These are phyloP conservation scores for Protaetia brevitarsis DNA, from an alignment of 1,140 invertebrate genomes.

Conservation along the genomic window DNA sequence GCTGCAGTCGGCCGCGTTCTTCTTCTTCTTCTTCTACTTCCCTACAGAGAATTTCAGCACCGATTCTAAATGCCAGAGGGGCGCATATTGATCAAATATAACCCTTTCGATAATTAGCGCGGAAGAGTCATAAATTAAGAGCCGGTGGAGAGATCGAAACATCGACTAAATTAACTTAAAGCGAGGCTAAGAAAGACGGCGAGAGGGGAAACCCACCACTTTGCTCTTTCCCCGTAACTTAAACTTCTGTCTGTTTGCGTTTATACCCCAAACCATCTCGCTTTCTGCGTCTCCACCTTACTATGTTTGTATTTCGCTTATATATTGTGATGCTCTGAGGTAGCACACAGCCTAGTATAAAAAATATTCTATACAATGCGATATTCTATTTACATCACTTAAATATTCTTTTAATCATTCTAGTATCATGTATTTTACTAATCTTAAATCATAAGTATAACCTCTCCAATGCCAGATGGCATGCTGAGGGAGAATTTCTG, in stretches of 20 bases:
- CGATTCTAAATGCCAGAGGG: neutral
- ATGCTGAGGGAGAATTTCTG: no score
- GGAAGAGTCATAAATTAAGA: slow-evolving; percentile 15
- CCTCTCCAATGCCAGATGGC: no score
- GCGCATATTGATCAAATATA: slow-evolving; percentile 18
- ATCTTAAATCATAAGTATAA: no score
- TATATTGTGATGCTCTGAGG: no score
- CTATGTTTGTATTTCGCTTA: no score
- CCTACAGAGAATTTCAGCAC: neutral
- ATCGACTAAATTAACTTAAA: slow-evolving; percentile 12
- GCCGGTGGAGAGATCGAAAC: slow-evolving; percentile 15
- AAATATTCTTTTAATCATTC: no score
- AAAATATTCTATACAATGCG: no score
- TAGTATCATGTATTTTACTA: no score
- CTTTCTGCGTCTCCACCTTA: no score
- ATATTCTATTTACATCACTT: no score
- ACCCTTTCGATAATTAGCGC: slow-evolving; percentile 17
- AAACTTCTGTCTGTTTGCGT: slow-evolving; percentile 15
- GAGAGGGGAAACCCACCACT: neutral
- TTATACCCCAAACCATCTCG: neutral
- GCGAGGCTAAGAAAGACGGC: neutral
- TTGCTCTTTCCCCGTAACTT: slow-evolving; percentile 3
- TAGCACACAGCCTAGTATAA: no score
- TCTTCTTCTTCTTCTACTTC: neutral
- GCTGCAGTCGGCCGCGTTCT: neutral